Base-by-base conservation (phyloP, 2,888 invertebrate genomes). In the Tenthredo scrophulariae region DNA sequence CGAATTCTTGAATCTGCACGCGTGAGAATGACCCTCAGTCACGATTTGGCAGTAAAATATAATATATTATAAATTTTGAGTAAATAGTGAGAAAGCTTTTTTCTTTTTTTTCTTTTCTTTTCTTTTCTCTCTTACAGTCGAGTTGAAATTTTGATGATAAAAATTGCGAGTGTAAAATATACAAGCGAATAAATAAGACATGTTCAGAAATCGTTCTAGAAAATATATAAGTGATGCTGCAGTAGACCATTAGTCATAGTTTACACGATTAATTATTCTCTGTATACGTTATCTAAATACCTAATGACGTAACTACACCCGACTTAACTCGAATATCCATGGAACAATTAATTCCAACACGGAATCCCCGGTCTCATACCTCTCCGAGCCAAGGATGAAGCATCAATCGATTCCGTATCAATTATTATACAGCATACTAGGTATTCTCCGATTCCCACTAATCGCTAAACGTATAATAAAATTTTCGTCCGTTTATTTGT, bases 11-110 rank as follows among this genome's bases (percentile, higher is more conserved):
- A 46, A 77, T 77, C 54, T 29, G 77, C 15, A 22, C 29, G 22
- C 26, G 50, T 54, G 46, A 54, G 54, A 77, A 46, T 77, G 50
- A 77, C 29, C 43, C 18, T 6, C 33, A 33, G 77, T 77, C 77
- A 77, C 77, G 77, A 77, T 46, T 46, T 29, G 46, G 46, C 13
- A 13, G 46, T 46, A 46, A 15, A 46, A 46, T 15, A 46, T 13
- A 13, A 46, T 37, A 37, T 43, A 43, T 43, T 46, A 46, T 13
- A 46, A 15, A 13, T 13, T 15, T 3, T 13, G 15, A 13, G 46
- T 13, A 13, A 46, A 46, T 46, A 1, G 46, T 4, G 46, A 2
- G 13, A 15, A 13, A 10, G n/a, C n/a, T n/a, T 4, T 3, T 46
- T 4, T 1, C 13, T 0, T 15, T 40, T 40, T 40, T 43, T 43